Evolutionary conservation across 2,113 vertebrate genomes (phyloP), one percentile per base, ranked within the genome.

Genomic region (Toxotes jaculatrix): DNA sequence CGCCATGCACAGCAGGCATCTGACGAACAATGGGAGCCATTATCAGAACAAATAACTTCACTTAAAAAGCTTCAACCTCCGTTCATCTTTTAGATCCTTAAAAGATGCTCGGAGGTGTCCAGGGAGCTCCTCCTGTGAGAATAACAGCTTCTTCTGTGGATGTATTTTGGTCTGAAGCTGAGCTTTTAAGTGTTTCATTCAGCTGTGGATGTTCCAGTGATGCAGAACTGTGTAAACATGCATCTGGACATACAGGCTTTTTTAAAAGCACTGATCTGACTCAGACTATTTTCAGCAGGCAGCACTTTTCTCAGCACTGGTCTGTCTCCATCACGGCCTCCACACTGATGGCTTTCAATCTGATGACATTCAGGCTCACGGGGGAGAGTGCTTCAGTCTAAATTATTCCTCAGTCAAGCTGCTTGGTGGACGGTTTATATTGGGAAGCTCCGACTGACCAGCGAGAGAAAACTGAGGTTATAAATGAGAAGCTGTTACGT

Each of bases 231-330:
- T 49, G 66, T 63, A 73, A 84, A 84, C 87, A 73, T 0, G 21
- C 56, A 8, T 68, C 65, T 47, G 63, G 62, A 80, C 65, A 67
- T 59, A 47, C 73, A 89, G 69, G 71, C 43, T n/a, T 66, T 66
- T 77, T 78, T 81, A 86, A 86, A 81, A 78, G 74, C 77, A 60
- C 23, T 10, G 4, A 70, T 71, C 45, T 59, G 59, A 82, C 53
- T 74, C 78, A 17, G 13, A 71, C 45, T 27, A 4, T 67, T 72
- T 34, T 27, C 62, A 85, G 73, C 60, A 9, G 77, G 60, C 71
- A 60, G 77, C 83, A 66, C 77, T 80, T 65, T 45, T 9, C 76
- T 77, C 38, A 19, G 47, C 10, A 3, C 60, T 38, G 57, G 42
- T 62, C 71, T 38, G 5, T 74, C 34, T 53, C 23, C 57, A 34